A percentile compares a stretch with the other conserved stretches of the same genome.
Conservation (phyloP, 1,140 invertebrate species). For the Pentalonia nigronervosa region DNA sequence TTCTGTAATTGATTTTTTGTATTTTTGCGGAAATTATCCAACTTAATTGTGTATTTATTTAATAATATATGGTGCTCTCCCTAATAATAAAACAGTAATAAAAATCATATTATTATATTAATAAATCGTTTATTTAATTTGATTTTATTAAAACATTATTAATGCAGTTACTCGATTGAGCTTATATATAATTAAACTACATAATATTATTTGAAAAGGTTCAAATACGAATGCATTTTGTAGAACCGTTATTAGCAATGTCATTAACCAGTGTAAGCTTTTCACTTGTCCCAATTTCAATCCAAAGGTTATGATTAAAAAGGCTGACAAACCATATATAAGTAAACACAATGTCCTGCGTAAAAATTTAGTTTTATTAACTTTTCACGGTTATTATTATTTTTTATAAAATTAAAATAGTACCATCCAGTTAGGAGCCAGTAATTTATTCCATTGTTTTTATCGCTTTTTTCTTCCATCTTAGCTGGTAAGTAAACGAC, state of each 20-base stretch:
- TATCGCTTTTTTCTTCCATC: background rate
- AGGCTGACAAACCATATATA: background rate
- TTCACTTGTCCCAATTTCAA: conserved; percentile 21
- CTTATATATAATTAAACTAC: background rate
- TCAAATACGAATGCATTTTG: background rate
- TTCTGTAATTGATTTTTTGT: background rate
- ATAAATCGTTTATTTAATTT: background rate
- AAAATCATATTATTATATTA: background rate
- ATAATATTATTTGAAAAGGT: conserved; percentile 7
- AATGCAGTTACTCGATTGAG: background rate
- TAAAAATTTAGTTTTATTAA: background rate
- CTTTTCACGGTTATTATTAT: background rate
- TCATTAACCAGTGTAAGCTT: conserved; percentile 32
- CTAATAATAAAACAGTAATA: background rate
- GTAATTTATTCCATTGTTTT: background rate
- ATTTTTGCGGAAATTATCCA: background rate
- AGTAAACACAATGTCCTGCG: background rate
- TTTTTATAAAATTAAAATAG: background rate
- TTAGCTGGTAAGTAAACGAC: background rate
- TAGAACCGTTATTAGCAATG: background rate
- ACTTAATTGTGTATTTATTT: background rate
- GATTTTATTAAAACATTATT: background rate
- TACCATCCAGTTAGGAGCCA: conserved; percentile 36
- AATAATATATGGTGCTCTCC: background rate
- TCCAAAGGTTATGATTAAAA: background rate